phyloP scores from a whole-genome alignment of 2,888 invertebrate genomes.

The Drosophila borealis region DNA sequence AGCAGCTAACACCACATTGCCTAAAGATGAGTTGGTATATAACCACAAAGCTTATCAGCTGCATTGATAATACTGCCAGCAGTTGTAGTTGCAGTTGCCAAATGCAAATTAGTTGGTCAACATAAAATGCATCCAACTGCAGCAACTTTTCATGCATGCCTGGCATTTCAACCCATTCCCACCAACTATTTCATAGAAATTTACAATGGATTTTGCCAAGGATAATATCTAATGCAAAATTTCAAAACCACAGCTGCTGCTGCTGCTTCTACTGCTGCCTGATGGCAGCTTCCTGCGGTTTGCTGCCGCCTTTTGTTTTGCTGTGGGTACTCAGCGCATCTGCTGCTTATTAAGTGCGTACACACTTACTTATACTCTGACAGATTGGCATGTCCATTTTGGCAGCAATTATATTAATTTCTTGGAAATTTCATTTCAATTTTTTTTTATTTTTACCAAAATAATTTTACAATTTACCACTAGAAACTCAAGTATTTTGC shows the following conservation, averaged over 20 bases:
- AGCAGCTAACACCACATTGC: neutral
- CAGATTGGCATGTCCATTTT: neutral
- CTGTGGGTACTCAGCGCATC: slow-evolving; percentile 27
- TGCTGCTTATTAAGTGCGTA: slow-evolving; percentile 22
- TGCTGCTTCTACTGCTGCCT: slow-evolving; percentile 2
- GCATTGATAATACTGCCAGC: slow-evolving; percentile 21
- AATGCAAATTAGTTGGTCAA: slow-evolving; percentile 73
- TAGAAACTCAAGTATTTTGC: neutral
- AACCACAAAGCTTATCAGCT: slow-evolving; percentile 48
- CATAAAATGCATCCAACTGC: slow-evolving; percentile 34
- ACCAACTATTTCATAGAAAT: slow-evolving; percentile 1
- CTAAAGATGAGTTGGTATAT: slow-evolving; percentile 5
- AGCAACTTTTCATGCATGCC: slow-evolving; percentile 72
- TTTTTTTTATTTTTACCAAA: neutral
- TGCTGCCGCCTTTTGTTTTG: slow-evolving; percentile 27
- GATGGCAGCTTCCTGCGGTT: slow-evolving; percentile 36
- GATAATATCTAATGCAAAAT: slow-evolving; percentile 41
- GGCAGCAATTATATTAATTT: neutral
- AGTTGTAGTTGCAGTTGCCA: slow-evolving; percentile 32
- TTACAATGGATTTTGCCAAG: slow-evolving; percentile 20
- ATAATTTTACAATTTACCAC: neutral
- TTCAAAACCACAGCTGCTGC: slow-evolving; percentile 42
- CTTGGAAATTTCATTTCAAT: neutral
- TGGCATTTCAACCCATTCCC: slow-evolving; percentile 25
- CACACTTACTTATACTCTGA: slow-evolving; percentile 11